Conservation (phyloP, 2,888 invertebrate species). For the Drosophila nr. perissopoda region DNA sequence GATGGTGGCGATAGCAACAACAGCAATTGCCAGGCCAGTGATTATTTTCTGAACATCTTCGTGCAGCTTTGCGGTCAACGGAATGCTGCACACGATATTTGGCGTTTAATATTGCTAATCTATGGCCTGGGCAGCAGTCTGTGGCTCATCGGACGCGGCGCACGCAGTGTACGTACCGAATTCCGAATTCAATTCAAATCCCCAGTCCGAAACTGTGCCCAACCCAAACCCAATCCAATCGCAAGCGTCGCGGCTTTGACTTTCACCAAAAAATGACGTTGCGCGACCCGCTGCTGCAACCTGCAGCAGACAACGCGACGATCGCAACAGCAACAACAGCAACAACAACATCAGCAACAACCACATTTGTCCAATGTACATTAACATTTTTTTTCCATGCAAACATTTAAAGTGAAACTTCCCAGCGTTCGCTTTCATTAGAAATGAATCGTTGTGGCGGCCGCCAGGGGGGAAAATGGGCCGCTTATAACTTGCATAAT, state of each 20-base stretch:
- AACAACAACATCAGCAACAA: constrained; percentile 34
- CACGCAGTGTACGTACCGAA: constrained; percentile 71
- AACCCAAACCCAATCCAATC: constrained; percentile 50
- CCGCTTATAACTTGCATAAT: constrained; percentile 46
- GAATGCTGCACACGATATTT: constrained; percentile 72
- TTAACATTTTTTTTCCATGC: constrained; percentile 66
- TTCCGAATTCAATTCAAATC: constrained; percentile 38
- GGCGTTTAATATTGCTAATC: constrained; percentile 78
- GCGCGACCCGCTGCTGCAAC: constrained; percentile 69
- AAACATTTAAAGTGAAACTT: constrained; percentile 75
- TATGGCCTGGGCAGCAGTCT: constrained; percentile 71
- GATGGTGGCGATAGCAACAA: constrained; percentile 5
- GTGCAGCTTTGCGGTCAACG: constrained; percentile 59
- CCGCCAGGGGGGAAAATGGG: background rate
- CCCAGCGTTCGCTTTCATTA: constrained; percentile 75
- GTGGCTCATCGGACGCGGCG: constrained; percentile 71
- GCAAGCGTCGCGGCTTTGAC: constrained; percentile 36
- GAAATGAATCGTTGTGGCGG: constrained; percentile 58
- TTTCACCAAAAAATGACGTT: constrained; percentile 79
- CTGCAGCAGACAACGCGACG: constrained; percentile 57
- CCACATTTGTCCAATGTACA: constrained; percentile 71
- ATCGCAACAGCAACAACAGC: constrained; percentile 3
- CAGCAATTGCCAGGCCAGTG: constrained; percentile 25
- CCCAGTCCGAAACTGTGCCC: constrained; percentile 36
- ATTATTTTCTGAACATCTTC: constrained; percentile 66